phyloP scores from a whole-genome alignment of 2,888 invertebrate species.

The Parnassius mnemosyne region DNA sequence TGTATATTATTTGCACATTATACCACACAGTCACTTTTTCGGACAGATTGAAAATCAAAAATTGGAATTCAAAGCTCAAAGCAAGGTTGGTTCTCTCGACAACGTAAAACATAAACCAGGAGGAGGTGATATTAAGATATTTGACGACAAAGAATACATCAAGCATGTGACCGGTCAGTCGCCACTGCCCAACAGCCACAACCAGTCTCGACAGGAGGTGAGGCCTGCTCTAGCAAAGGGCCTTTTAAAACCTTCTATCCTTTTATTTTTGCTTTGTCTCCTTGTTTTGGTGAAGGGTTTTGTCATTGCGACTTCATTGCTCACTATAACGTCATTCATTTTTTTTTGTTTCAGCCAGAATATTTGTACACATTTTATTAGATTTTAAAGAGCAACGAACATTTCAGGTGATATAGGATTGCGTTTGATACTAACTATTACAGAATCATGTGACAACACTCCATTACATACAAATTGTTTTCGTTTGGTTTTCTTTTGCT shows the following conservation, averaged over 20 bases:
- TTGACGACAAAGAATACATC: constrained; percentile 94
- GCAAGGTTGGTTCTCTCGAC: constrained; percentile 95
- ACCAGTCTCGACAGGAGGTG: constrained; percentile 76
- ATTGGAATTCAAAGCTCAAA: constrained; percentile 94
- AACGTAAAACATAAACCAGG: constrained; percentile 95
- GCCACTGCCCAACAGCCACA: constrained; percentile 61
- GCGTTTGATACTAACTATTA: constrained; percentile 36
- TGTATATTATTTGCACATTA: constrained; percentile 46
- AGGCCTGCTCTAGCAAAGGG: constrained; percentile 45
- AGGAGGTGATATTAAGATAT: constrained; percentile 96
- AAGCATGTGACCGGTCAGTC: constrained; percentile 84
- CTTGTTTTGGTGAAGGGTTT: constrained; percentile 53
- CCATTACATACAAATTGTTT: constrained; percentile 26
- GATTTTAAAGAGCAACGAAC: constrained; percentile 29
- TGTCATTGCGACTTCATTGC: constrained; percentile 23
- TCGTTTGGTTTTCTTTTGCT: constrained; percentile 28
- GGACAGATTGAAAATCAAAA: constrained; percentile 93
- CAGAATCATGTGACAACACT: constrained; percentile 19
- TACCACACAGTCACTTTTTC: constrained; percentile 65
- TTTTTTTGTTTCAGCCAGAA: constrained; percentile 74
- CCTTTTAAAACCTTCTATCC: constrained; percentile 21
- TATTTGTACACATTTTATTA: constrained; percentile 78
- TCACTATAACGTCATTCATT: constrained; percentile 30
- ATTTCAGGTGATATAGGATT: constrained; percentile 28
- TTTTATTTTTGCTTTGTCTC: constrained; percentile 30